Percentiles rank a stretch among this genome's conserved stretches.
These are phyloP conservation scores for Machimus rusticus DNA, from an alignment of 2,888 invertebrate genomes.

Conservation along the genomic window DNA sequence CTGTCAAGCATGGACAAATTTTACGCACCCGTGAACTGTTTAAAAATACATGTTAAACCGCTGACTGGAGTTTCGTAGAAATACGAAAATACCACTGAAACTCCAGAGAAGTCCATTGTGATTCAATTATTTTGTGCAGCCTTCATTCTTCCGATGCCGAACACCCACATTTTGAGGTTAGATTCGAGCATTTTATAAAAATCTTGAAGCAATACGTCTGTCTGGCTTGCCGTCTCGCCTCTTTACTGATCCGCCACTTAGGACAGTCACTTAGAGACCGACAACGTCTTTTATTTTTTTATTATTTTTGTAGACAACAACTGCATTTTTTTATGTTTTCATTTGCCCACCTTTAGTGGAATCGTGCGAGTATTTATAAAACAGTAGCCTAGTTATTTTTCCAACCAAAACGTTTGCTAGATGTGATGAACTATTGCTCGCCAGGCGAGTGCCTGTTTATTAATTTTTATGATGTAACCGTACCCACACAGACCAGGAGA, in stretches of 20 bases:
- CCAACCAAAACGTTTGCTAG: constrained; percentile 46
- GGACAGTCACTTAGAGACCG: not conserved
- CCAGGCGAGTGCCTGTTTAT: constrained; percentile 12
- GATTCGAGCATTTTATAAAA: not conserved
- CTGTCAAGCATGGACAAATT: constrained; percentile 42
- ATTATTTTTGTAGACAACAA: not conserved
- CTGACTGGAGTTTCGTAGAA: not conserved
- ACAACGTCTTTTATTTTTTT: not conserved
- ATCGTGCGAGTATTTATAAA: constrained; percentile 41
- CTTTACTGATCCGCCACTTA: not conserved
- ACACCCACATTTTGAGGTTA: constrained; percentile 10
- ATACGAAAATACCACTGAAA: not conserved
- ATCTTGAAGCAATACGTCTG: not conserved
- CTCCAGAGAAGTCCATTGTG: not conserved
- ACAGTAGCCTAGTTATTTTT: constrained; percentile 47
- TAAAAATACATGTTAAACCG: constrained; percentile 5
- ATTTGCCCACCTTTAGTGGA: not conserved
- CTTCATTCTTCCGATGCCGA: constrained; percentile 4
- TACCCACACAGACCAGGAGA: not conserved
- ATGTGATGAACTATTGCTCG: constrained; percentile 36
- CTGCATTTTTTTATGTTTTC: not conserved
- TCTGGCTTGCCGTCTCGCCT: not conserved
- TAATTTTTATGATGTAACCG: constrained; percentile 23
- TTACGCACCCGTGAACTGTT: constrained; percentile 39
- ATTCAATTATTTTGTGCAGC: constrained; percentile 20